Conservation (phyloP, 2,888 invertebrate species). For the Oscheius sp. region DNA sequence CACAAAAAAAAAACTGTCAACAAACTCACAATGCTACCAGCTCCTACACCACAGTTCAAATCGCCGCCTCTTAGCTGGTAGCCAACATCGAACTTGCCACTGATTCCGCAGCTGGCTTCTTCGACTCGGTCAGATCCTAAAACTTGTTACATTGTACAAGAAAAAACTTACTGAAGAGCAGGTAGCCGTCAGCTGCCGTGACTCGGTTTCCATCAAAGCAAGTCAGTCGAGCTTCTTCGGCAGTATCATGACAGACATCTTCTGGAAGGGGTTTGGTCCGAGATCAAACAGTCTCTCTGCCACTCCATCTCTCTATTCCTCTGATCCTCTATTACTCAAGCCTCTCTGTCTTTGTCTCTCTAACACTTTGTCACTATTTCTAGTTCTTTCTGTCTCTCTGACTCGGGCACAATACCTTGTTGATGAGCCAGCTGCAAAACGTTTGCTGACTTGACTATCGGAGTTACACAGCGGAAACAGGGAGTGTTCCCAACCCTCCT, state of each 20-base stretch:
- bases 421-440: constrained; percentile 64
- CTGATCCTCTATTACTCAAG: background rate
- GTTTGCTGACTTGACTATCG: constrained; percentile 55
- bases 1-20: too few species aligned
- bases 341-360: constrained; percentile 5
- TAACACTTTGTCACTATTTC: background rate
- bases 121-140: constrained; percentile 47
- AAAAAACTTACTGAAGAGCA: constrained; percentile 54
- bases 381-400: background rate
- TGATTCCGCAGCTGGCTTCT: constrained; percentile 55
- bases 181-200: constrained; percentile 53
- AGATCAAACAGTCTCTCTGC: background rate
- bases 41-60: constrained; percentile 49
- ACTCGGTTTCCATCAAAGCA: constrained; percentile 57
- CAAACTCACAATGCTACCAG: constrained; percentile 47
- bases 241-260: constrained; percentile 57
- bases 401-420: constrained; percentile 42
- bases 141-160: background rate
- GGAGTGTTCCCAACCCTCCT: constrained; percentile 60
- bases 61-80: constrained; percentile 53
- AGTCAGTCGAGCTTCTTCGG: constrained; percentile 54
- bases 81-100: constrained; percentile 56
- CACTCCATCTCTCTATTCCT: background rate
- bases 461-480: constrained; percentile 64
- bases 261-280: constrained; percentile 44